Base-by-base conservation (phyloP, 2,113 vertebrate genomes). In the Paralichthys olivaceus region DNA sequence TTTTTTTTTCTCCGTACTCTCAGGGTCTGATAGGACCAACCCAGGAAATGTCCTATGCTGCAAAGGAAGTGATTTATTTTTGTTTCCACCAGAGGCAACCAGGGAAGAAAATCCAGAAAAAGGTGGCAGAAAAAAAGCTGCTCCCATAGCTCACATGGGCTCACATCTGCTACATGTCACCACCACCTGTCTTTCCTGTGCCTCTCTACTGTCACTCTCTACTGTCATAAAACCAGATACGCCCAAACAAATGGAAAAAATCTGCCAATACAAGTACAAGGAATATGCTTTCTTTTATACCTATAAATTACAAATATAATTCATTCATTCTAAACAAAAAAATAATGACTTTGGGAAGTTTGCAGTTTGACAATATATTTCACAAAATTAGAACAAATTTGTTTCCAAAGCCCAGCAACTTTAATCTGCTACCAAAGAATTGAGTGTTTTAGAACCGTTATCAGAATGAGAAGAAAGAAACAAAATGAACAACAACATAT, bases 41-140 rank as follows among this genome's bases (percentile, higher is more conserved):
- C 60, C 66, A 63, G 72, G 76, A 83, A 76, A 72, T 55, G 4
- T 20, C 28, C 5, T 23, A 25, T 11, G 14, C 62, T 75, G 17
- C 57, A 81, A 54, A 68, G 84, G 79, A 79, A 79, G 47, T 69
- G 17, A 22, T 54, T 23, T 69, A 49, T 69, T 86, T 82, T 69
- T 72, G 23, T 79, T 86, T 72, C 72, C 76, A 82, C 14, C 15
- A 55, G 32, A 55, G 43, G 7, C 15, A 5, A 62, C 54, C 37
- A 40, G 37, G 37, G 37, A 2, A 13, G 12, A 40, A 40, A 12
- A 40, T 13, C 37, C 37, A 40, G 37, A 40, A 40, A 40, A 2
- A 43, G 1, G 45, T 37, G 25, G 43, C 28, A 56, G 45, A 28
- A 12, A 14, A 3, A 28, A 17, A 49, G 45, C 14, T 4, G 5